Evolutionary conservation across 53 echinoderm and acorn worm species (phyloP).

Genomic region (Crossaster papposus): DNA sequence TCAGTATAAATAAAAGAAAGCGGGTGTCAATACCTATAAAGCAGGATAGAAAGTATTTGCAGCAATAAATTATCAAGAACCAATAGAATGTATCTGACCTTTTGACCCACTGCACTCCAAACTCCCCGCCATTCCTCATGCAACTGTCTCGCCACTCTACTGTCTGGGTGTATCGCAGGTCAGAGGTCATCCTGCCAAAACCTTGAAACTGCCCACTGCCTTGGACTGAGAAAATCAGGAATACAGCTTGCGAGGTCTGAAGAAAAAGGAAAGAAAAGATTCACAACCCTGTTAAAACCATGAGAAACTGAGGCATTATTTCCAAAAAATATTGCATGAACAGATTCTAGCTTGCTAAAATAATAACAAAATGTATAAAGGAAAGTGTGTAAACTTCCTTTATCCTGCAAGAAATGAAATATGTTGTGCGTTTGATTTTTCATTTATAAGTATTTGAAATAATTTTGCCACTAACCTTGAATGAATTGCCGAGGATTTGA

Average conservation of each 20-base stretch:
- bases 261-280: not conserved
- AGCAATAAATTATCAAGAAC: not conserved
- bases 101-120: slow-evolving; percentile 72
- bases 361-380: too few species aligned
- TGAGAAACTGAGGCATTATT: not conserved
- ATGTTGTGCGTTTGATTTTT: not conserved
- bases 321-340: not conserved
- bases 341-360: too few species aligned
- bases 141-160: slow-evolving; percentile 55
- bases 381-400: too few species aligned
- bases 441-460: not conserved
- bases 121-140: slow-evolving; percentile 58
- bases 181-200: slow-evolving; percentile 67
- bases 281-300: not conserved
- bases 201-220: slow-evolving; percentile 72
- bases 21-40: too few species aligned
- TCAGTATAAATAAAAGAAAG: too few species aligned
- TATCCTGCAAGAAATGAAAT: not conserved
- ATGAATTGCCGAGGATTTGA: slow-evolving; percentile 59
- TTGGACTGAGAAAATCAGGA: slow-evolving; percentile 60
- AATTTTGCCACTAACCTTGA: slow-evolving; percentile 44
- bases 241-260: slow-evolving; percentile 54
- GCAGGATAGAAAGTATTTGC: not conserved
- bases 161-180: slow-evolving; percentile 34
- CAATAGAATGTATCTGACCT: slow-evolving; percentile 38